These are phyloP conservation scores for Euproctis similis DNA, from an alignment of 2,888 invertebrate species.

Conservation along the genomic window DNA sequence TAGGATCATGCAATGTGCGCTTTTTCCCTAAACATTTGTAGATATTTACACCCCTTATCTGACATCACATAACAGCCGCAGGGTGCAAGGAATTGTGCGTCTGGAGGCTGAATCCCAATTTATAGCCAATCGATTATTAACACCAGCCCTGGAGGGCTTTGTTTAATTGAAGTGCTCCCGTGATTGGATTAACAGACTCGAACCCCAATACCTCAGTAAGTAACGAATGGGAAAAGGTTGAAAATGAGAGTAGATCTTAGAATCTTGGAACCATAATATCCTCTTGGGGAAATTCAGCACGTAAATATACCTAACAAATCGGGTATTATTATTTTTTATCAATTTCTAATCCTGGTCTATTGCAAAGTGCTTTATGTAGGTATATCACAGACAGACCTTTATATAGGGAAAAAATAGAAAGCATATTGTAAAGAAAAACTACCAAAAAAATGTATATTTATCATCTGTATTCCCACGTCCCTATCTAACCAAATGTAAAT, in stretches of 20 bases:
- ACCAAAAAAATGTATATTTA: slow-evolving; percentile 40
- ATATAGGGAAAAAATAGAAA: slow-evolving; percentile 22
- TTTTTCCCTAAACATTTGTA: slow-evolving; percentile 22
- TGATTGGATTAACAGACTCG: slow-evolving; percentile 55
- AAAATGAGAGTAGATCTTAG: slow-evolving; percentile 26
- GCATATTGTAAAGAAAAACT: slow-evolving; percentile 31
- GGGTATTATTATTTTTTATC: slow-evolving; percentile 8
- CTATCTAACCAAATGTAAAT: slow-evolving; percentile 69
- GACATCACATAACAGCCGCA: slow-evolving; percentile 26
- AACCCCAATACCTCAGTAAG: slow-evolving; percentile 31
- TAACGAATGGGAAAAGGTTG: slow-evolving; percentile 35
- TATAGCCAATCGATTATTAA: slow-evolving; percentile 62
- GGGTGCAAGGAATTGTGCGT: slow-evolving; percentile 50
- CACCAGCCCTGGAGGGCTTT: slow-evolving; percentile 52
- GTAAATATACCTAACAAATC: slow-evolving; percentile 4
- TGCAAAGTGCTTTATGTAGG: slow-evolving; percentile 14
- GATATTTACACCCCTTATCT: slow-evolving; percentile 21
- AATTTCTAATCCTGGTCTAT: too few species aligned
- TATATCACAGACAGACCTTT: slow-evolving; percentile 11
- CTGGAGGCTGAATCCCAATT: slow-evolving; percentile 45
- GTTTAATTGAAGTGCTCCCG: slow-evolving; percentile 58
- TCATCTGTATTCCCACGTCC: slow-evolving; percentile 61
- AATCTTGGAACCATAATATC: too few species aligned
- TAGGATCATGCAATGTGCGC: too few species aligned
- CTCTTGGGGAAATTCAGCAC: too few species aligned